phyloP scores from a whole-genome alignment of 2,113 vertebrate genomes.

The Vombatus ursinus region DNA sequence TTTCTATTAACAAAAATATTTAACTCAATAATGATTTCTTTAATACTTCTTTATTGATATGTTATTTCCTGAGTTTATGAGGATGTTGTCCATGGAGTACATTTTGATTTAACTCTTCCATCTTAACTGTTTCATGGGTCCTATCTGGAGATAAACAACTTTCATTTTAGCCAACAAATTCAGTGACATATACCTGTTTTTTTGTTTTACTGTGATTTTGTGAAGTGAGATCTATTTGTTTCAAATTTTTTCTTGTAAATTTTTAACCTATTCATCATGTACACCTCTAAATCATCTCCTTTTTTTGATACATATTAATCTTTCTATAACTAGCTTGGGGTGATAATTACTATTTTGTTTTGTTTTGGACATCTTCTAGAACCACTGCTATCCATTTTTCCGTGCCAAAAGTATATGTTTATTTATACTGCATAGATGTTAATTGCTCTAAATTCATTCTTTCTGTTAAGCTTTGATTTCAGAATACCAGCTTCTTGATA shows the following conservation, averaged over 20 bases:
- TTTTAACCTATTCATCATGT: neutral
- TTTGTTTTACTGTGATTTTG: neutral
- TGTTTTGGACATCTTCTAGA: too few relatives aligned
- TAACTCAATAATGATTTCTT: neutral
- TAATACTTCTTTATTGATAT: neutral
- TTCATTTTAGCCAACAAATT: neutral
- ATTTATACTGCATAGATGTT: too few relatives aligned
- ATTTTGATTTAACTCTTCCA: neutral
- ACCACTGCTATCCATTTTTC: too few relatives aligned
- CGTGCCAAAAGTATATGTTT: too few relatives aligned
- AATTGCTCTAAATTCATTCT: too few relatives aligned
- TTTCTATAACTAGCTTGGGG: too few relatives aligned
- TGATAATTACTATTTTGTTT: too few relatives aligned
- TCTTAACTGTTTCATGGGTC: neutral
- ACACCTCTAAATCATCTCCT: neutral
- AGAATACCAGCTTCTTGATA: too few relatives aligned
- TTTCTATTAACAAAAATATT: neutral
- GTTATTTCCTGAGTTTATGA: neutral
- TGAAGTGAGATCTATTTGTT: too few relatives aligned
- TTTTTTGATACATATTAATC: too few relatives aligned
- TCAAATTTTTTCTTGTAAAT: neutral
- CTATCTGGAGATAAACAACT: neutral
- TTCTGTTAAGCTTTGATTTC: too few relatives aligned
- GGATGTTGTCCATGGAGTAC: neutral
- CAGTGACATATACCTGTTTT: neutral